These are phyloP conservation scores for Talpa occidentalis DNA, from an alignment of 2,113 vertebrate genomes.

Conservation along the genomic window DNA sequence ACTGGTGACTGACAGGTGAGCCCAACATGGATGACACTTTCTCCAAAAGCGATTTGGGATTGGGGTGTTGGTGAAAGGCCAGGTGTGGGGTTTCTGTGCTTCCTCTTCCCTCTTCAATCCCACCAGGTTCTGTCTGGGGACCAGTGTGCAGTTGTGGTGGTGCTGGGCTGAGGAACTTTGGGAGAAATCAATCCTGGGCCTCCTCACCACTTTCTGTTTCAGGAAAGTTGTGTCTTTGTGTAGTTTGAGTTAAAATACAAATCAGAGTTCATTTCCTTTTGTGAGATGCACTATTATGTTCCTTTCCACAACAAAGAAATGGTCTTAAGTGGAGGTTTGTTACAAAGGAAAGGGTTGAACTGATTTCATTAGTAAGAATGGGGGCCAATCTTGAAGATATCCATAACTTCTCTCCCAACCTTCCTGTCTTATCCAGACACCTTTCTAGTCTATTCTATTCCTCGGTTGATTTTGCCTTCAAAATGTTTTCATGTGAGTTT, in stretches of 20 bases:
- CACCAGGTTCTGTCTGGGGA: background rate
- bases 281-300: background rate
- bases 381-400: background rate
- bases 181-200: background rate
- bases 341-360: background rate
- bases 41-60: background rate
- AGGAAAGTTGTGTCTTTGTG: background rate
- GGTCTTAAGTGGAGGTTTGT: background rate
- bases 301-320: constrained; percentile 1
- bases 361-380: background rate
- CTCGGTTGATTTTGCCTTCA: background rate
- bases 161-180: background rate
- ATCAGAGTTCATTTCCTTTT: background rate
- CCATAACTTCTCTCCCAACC: background rate
- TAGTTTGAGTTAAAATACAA: background rate
- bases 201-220: background rate
- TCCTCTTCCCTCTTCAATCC: accelerated
- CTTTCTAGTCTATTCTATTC: background rate
- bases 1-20: background rate
- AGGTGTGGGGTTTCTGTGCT: background rate
- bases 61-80: background rate
- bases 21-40: accelerated
- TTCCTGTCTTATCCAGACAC: accelerated
- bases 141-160: background rate
- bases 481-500: background rate